These are phyloP conservation scores for Muscina levida DNA, from an alignment of 2,888 invertebrate genomes.

Conservation along the genomic window DNA sequence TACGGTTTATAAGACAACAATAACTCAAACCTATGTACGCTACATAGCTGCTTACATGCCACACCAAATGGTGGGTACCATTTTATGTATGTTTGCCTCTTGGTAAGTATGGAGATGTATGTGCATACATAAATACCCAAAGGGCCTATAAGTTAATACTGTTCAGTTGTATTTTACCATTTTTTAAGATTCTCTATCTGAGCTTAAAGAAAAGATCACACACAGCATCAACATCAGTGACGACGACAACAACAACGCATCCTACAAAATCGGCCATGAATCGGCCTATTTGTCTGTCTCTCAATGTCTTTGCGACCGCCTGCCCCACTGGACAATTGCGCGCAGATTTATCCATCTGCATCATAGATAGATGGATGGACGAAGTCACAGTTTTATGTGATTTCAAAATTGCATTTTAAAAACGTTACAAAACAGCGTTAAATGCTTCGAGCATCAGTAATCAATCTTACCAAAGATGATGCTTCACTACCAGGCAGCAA, in stretches of 20 bases:
- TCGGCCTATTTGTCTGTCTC: no score
- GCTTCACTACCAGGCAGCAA: no score
- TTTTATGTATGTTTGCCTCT: no score
- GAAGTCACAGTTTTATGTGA: conserved; percentile 16
- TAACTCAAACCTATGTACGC: no score
- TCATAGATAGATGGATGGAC: background rate
- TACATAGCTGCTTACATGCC: no score
- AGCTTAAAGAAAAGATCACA: no score
- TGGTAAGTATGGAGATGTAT: no score
- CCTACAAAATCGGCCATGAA: background rate
- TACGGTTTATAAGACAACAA: conserved; percentile 31
- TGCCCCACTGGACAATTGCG: background rate
- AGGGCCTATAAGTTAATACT: conserved; percentile 33
- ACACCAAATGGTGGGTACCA: no score
- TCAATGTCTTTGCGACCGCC: background rate
- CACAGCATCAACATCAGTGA: no score
- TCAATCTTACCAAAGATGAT: conserved; percentile 38
- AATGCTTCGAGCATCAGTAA: conserved; percentile 46
- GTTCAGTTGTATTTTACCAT: background rate
- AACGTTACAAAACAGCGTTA: conserved; percentile 47
- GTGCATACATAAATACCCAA: conserved; percentile 26
- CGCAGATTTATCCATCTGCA: no score
- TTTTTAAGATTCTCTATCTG: conserved; percentile 4
- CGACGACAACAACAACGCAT: background rate
- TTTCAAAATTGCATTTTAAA: conserved; percentile 48